These are phyloP conservation scores for Heliconius ethilla DNA, from an alignment of 2,888 invertebrate species.

Conservation along the genomic window DNA sequence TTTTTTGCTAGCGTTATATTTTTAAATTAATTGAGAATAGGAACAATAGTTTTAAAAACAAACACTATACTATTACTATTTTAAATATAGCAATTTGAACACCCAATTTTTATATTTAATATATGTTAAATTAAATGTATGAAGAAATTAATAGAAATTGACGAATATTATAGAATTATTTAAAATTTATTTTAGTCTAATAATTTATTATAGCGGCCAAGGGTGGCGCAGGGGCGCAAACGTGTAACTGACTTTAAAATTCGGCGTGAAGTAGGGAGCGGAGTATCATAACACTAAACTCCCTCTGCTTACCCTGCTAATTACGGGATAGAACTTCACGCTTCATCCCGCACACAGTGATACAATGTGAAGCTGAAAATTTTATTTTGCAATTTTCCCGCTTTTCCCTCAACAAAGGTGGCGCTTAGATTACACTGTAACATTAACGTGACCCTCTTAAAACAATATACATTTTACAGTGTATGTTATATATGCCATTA, in stretches of 20 bases:
- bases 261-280: no score
- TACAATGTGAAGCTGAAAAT: no score
- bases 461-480: slow-evolving; percentile 34
- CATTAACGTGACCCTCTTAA: slow-evolving; percentile 30
- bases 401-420: neutral
- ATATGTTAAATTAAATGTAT: neutral
- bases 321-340: no score
- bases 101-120: neutral
- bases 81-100: neutral
- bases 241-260: no score
- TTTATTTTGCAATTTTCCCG: neutral
- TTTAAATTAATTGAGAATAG: slow-evolving; percentile 1
- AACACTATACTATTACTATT: neutral
- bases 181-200: no score
- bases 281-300: no score
- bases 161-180: neutral
- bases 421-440: neutral
- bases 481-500: slow-evolving; percentile 39
- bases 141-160: neutral
- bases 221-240: no score
- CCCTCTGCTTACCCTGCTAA: no score
- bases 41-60: slow-evolving; percentile 14
- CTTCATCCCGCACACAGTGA: no score
- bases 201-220: no score
- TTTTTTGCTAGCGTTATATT: slow-evolving; percentile 8